These are phyloP conservation scores for Varecia variegata DNA, from an alignment of 2,797 vertebrate genomes.

Conservation along the genomic window DNA sequence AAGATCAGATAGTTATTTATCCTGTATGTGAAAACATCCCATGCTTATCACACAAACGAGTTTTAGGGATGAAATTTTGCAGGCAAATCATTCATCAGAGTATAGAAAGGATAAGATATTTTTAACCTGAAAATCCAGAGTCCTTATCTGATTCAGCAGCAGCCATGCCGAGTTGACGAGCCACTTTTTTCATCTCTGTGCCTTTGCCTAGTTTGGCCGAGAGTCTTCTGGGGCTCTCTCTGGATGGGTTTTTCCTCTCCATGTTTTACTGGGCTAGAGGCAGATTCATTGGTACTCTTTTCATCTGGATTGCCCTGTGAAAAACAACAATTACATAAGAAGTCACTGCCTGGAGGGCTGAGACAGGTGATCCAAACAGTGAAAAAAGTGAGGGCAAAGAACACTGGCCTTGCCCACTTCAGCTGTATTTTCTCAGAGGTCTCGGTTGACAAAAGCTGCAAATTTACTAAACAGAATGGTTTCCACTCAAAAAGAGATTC, in stretches of 20 bases:
- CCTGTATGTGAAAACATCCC: background rate
- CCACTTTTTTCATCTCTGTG: conserved; percentile 72
- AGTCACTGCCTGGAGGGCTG: background rate
- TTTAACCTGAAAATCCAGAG: conserved; percentile 92
- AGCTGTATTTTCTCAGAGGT: background rate
- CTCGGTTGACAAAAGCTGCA: background rate
- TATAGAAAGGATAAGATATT: conserved; percentile 19
- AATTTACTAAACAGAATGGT: background rate
- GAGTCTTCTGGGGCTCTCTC: conserved; percentile 67
- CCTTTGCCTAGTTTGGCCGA: conserved; percentile 69
- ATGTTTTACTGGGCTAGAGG: conserved; percentile 22
- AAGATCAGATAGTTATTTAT: background rate
- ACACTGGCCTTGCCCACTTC: background rate
- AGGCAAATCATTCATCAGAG: conserved; percentile 11
- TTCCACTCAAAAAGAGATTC: background rate
- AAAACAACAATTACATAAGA: conserved; percentile 60
- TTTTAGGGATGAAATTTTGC: background rate
- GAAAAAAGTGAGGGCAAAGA: background rate
- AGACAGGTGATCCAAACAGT: background rate
- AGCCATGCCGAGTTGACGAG: conserved; percentile 61
- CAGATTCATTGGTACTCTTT: conserved; percentile 30
- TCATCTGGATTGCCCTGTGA: conserved; percentile 61
- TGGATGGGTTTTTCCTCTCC: conserved; percentile 51
- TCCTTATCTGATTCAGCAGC: conserved; percentile 89
- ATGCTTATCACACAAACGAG: background rate